Conservation (phyloP, 1,140 invertebrate genomes). For the Oncopeltus fasciatus region DNA sequence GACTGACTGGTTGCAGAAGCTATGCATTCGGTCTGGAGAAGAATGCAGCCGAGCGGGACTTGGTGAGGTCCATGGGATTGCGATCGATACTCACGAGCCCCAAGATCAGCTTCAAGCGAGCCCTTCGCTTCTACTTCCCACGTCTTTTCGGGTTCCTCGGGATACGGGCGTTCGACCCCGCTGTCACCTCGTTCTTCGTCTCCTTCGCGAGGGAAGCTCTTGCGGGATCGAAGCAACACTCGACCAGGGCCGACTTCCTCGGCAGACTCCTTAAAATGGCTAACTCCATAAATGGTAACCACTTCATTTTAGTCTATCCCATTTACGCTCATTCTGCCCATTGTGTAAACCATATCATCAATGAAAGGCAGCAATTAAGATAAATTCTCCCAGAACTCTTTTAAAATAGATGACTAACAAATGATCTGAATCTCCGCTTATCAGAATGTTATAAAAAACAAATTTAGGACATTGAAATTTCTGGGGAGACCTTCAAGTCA, state of each 20-base stretch:
- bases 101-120: not conserved
- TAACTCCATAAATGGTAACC: not conserved
- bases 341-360: too few species aligned
- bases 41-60: not conserved
- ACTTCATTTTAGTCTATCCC: too few species aligned
- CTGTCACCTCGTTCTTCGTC: not conserved
- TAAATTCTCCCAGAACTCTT: too few species aligned
- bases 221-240: not conserved
- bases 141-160: not conserved
- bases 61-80: not conserved
- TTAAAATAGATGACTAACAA: too few species aligned
- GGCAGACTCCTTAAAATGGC: not conserved
- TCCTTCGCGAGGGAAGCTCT: not conserved
- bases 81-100: not conserved
- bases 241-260: not conserved
- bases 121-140: not conserved
- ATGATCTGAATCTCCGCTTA: too few species aligned
- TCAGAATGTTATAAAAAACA: too few species aligned
- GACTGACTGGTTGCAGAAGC: not conserved
- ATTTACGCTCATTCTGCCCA: too few species aligned
- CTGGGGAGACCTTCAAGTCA: too few species aligned
- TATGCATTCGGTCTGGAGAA: not conserved
- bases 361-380: too few species aligned
- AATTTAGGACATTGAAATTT: too few species aligned
- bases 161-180: not conserved